Base-by-base conservation (phyloP, 1,140 invertebrate genomes). In the Zaprionus vittiger region DNA sequence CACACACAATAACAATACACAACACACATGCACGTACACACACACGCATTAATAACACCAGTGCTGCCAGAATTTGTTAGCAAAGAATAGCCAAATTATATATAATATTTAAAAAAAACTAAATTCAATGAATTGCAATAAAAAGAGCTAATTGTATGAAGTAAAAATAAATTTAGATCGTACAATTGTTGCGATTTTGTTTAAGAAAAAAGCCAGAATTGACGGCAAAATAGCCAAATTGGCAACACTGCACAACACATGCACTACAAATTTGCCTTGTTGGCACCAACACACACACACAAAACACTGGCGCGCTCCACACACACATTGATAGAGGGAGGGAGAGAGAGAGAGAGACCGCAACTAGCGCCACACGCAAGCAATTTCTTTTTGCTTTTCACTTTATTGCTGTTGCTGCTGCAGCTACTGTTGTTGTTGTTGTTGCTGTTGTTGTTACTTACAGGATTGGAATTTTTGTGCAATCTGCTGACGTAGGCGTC, bases 401-500 rank as follows among this genome's bases (percentile, higher is more conserved):
- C 62, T 73, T 65, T 12, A 44, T 56, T 62, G 54, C 66, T 60
- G 41, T 57, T 72, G 37, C 38, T 72, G 37, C 34, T 65, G 52
- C 49, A 56, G 24, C 34, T 64, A 34, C 62, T 63, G 56, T 37
- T 49, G 31, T 37, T 74, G 63, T 59, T 64, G 47, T 55, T 77
- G n/a, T n/a, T n/a, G n/a, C n/a, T n/a, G n/a, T 74, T 68, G 17
- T 59, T 64, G 47, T 55, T 77, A 63, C 69, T 77, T 77, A 77
- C 75, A 77, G 75, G 70, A 77, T 77, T 77, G 60, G 38, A 66
- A 77, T 72, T 71, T 63, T 60, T 60, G 59, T 61, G 66, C 68
- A 63, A 61, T 55, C 73, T 84, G 75, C 71, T 84, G 85, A 84
- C 85, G 84, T 89, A 79, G 78, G 65, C 78, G 79, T 75, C 55